Base-by-base conservation (phyloP, 2,113 vertebrate genomes). In the Hippopotamus amphibius region DNA sequence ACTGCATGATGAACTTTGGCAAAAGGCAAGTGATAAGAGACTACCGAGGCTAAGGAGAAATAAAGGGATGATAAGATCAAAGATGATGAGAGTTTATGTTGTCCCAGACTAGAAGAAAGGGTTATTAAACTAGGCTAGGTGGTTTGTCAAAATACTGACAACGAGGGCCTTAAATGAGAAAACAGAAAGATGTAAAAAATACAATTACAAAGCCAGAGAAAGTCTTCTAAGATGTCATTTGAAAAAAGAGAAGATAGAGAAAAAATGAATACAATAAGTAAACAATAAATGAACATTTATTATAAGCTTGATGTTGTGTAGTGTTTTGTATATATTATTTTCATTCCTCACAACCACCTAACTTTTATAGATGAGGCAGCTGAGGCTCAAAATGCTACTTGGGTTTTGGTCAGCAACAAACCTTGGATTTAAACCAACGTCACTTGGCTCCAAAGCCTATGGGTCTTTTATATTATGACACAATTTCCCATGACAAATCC, bases 111-210 rank as follows among this genome's bases (percentile, higher is more conserved):
- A 14, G 46, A 80, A 90, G 57, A 2, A 81, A 88, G 24, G 26
- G 10, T 76, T 84, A 88, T 22, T 84, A 93, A 65, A 41, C 5
- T 66, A 53, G n/a, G 53, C 48, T 59, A 50, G 22, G 14, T 63
- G 21, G 33, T 79, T 57, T 94, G 57, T 57, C 71, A 89, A 72
- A 94, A 82, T 50, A 82, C 21, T 91, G 37, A 9, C 63, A 94
- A 94, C 4, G 7, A 53, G 17, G 28, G 37, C 19, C 61, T 90
- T 80, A 80, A 90, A 55, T 41, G 6, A 81, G 72, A 93, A 97
- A 92, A 93, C 7, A 24, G 3, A 46, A 89, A 96, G 26, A 74
- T 46, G 7, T n/a, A 82, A 94, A 94, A 95, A 97, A 77, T 71
- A 81, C 57, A 94, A 83, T 86, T 90, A 83, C 13, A 87, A 93